Base-by-base conservation (phyloP, 2,888 invertebrate species). In the Dryomyza anilis region DNA sequence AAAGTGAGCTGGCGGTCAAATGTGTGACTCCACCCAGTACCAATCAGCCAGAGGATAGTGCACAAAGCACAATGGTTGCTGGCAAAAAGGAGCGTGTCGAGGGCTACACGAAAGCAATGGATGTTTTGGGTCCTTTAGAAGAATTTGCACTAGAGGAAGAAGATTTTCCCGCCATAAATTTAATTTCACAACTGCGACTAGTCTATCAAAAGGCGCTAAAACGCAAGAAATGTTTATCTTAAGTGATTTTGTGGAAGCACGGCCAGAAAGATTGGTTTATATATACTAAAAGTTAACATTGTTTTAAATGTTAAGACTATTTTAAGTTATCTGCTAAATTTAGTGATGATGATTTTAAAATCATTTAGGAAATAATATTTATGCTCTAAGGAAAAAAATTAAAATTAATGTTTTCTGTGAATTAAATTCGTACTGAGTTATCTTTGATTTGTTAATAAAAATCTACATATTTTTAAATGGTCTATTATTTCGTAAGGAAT, bases 141-240 rank as follows among this genome's bases (percentile, higher is more conserved):
- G 70, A 72, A 50, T 75, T 75, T 61, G 73, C 73, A 1, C 55
- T 70, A 50, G 59, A 60, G 36, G 65, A 73, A 61, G 74, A 74
- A 64, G 70, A 75, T 64, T 73, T 74, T 60, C 64, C 64, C 39
- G 74, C 72, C 1, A 68, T 75, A 45, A 74, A 74, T 66, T 66
- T 75, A n/a, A 48, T 75, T 6, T 66, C 70, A 30, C 73, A 75
- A 43, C 66, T 75, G 52, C 66, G 68, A 10, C 61, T 63, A 27
- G 61, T 72, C 19, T 73, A 70, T 30, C 63, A 36, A 6, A 36
- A 25, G 3, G 56, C 33, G n/a, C 12, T 46, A n/a, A 63, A 63
- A 27, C 63, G 56, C 10, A 45, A 56, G 14, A 39, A 43, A n/a
- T 8, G 4, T 14, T 39, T n/a, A 39, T 12, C 16, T 39, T 5